phyloP scores from a whole-genome alignment of 2,888 invertebrate genomes.

The Thera obeliscata region DNA sequence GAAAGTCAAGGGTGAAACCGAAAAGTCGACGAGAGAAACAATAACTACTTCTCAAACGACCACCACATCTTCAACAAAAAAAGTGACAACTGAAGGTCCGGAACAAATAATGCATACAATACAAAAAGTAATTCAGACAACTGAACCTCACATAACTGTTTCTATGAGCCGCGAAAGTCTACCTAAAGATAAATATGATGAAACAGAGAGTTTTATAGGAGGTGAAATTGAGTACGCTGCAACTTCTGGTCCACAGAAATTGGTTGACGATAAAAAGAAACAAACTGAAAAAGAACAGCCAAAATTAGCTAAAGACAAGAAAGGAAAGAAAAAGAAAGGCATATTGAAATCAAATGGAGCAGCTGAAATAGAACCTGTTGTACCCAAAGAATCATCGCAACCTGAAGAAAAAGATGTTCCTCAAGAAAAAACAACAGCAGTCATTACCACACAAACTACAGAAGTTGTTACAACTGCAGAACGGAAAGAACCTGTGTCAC shows the following conservation, averaged over 20 bases:
- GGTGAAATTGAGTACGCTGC: constrained; percentile 49
- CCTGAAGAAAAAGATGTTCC: neutral
- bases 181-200: constrained; percentile 38
- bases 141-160: constrained; percentile 38
- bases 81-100: constrained; percentile 25
- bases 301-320: constrained; percentile 10
- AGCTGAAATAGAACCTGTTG: constrained; percentile 3
- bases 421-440: constrained; percentile 2
- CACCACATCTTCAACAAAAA: constrained; percentile 25
- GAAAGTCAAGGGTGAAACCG: constrained; percentile 23
- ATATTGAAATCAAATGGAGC: constrained; percentile 13
- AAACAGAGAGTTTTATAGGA: constrained; percentile 46
- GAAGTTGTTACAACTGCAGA: neutral
- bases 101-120: constrained; percentile 38
- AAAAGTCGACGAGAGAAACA: constrained; percentile 30
- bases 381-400: constrained; percentile 3
- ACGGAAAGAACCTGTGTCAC: constrained; percentile 2
- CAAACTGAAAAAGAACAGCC: constrained; percentile 7
- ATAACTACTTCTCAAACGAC: constrained; percentile 34
- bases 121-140: constrained; percentile 40
- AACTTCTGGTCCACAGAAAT: constrained; percentile 17
- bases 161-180: constrained; percentile 23
- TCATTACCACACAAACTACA: constrained; percentile 9
- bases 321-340: constrained; percentile 8
- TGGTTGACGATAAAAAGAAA: constrained; percentile 19